phyloP scores from a whole-genome alignment of 2,113 vertebrate species.

The Melanerpes formicivorus region DNA sequence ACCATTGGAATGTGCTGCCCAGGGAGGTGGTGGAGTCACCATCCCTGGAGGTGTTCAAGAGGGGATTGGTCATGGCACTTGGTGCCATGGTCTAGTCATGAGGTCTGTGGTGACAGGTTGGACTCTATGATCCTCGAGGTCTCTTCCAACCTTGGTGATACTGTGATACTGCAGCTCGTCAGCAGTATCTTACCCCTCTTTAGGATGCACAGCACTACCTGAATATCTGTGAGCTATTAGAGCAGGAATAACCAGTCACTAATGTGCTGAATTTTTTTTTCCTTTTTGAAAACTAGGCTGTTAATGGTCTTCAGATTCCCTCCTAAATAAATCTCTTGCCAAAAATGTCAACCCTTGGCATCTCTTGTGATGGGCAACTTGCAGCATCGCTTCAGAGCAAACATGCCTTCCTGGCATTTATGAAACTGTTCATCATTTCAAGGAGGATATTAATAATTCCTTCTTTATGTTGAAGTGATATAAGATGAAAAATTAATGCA shows the following conservation, averaged over 20 bases:
- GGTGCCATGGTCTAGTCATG: no score
- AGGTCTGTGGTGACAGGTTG: no score
- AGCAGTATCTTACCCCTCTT: not conserved
- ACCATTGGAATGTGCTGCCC: no score
- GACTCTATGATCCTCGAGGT: no score
- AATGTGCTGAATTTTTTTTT: not conserved
- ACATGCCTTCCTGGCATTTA: not conserved
- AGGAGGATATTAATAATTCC: constrained; percentile 58
- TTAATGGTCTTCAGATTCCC: not conserved
- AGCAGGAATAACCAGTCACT: not conserved
- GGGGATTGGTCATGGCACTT: no score
- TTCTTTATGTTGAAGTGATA: constrained; percentile 21
- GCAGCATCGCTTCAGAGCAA: not conserved
- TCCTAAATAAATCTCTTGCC: not conserved
- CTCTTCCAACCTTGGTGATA: no score
- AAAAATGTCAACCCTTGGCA: not conserved
- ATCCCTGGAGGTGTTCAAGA: no score
- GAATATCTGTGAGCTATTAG: not conserved
- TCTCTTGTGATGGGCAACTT: not conserved
- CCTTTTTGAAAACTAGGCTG: not conserved
- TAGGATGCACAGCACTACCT: not conserved
- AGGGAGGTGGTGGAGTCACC: no score
- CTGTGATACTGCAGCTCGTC: not conserved
- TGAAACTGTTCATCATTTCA: not conserved
- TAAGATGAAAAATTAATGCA: constrained; percentile 59